phyloP scores from a whole-genome alignment of 2,888 invertebrate species.

The Noctua comes region DNA sequence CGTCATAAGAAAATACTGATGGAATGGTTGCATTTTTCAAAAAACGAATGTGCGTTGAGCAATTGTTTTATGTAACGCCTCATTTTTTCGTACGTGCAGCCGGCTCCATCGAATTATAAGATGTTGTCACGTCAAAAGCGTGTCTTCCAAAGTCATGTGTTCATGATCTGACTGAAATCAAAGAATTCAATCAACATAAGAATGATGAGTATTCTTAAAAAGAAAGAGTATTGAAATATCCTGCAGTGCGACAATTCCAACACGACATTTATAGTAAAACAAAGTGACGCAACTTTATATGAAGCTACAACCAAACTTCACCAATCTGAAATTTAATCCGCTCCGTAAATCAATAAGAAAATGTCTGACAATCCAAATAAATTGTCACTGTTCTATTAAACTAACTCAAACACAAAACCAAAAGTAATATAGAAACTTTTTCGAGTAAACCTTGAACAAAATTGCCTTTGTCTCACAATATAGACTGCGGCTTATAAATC shows the following conservation, averaged over 20 bases:
- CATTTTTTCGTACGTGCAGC: too few species aligned
- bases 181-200: neutral
- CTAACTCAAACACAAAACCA: conserved; percentile 44
- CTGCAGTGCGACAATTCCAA: conserved; percentile 42
- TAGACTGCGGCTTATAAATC: conserved; percentile 64
- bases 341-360: conserved; percentile 51
- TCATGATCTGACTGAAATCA: neutral
- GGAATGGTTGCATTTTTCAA: too few species aligned
- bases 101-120: too few species aligned
- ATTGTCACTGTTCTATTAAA: conserved; percentile 55
- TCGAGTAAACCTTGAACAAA: conserved; percentile 61
- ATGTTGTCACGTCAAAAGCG: too few species aligned
- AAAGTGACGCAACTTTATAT: conserved; percentile 8
- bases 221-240: neutral
- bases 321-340: conserved; percentile 52
- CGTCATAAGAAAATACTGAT: too few species aligned
- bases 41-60: too few species aligned
- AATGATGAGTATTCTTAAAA: neutral
- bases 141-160: neutral
- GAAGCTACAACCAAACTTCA: conserved; percentile 34
- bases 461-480: conserved; percentile 65
- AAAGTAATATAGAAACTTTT: conserved; percentile 63
- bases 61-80: too few species aligned
- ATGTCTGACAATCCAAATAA: conserved; percentile 48
- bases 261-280: conserved; percentile 20